Conservation (phyloP, 2,888 invertebrate species). For the Pterostichus madidus region DNA sequence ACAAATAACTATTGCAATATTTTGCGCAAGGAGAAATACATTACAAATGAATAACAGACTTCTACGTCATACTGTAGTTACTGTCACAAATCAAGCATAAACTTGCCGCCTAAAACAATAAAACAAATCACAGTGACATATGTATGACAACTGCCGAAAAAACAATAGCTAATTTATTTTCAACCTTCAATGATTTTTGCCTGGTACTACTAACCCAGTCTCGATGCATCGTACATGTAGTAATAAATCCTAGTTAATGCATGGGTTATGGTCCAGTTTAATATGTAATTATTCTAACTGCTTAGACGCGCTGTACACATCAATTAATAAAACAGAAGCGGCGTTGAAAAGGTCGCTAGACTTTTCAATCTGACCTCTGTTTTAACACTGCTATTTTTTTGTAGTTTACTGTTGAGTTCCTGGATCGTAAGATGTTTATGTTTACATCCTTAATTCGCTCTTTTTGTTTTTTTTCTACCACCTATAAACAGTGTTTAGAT, state of each 20-base stretch:
- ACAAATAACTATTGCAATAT: too few species aligned
- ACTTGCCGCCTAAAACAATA: background rate
- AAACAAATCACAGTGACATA: slow-evolving; percentile 20
- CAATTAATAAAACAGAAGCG: slow-evolving; percentile 63
- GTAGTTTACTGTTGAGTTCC: background rate
- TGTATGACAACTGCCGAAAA: slow-evolving; percentile 19
- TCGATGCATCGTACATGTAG: slow-evolving; percentile 6
- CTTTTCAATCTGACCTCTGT: slow-evolving; percentile 44
- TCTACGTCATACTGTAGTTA: background rate
- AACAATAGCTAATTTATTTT: slow-evolving; percentile 9
- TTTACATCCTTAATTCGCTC: background rate
- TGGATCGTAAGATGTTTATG: slow-evolving; percentile 33
- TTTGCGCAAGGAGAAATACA: too few species aligned
- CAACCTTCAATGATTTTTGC: slow-evolving; percentile 32
- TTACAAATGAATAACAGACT: background rate
- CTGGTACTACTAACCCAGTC: slow-evolving; percentile 43
- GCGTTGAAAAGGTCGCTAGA: slow-evolving; percentile 56
- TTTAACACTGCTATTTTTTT: slow-evolving; percentile 24
- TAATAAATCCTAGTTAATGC: slow-evolving; percentile 54
- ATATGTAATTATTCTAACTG: slow-evolving; percentile 47
- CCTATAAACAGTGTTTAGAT: too few species aligned
- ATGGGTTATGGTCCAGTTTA: slow-evolving; percentile 34
- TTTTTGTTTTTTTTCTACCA: too few species aligned
- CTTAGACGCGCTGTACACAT: slow-evolving; percentile 28
- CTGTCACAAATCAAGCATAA: background rate